phyloP scores from a whole-genome alignment of 2,113 vertebrate genomes.

The Climacteris rufus region DNA sequence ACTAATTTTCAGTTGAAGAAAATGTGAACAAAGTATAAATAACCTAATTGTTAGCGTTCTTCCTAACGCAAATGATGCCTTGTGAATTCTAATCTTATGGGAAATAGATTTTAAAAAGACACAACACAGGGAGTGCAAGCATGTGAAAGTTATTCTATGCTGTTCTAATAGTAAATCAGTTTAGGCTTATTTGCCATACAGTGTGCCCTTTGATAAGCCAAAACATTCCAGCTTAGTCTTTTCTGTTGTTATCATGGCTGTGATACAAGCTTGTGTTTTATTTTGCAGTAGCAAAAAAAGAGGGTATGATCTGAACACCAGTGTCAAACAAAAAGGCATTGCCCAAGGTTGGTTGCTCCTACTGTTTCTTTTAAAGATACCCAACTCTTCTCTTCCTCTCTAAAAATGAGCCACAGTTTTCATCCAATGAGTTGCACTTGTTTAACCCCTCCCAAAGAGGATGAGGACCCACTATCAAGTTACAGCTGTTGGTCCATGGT shows the following conservation, averaged over 20 bases:
- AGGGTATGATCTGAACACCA: not conserved
- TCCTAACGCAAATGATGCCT: not conserved
- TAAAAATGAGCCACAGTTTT: not conserved
- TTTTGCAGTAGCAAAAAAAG: not conserved
- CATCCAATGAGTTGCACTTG: not conserved
- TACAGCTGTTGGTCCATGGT: not conserved
- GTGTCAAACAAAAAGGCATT: not conserved
- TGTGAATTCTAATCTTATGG: not conserved
- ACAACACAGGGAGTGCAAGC: not conserved
- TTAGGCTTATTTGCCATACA: not conserved
- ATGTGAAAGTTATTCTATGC: not conserved
- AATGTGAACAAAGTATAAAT: not conserved
- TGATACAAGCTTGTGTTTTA: not conserved
- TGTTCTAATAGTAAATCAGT: not conserved
- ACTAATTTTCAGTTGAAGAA: not conserved
- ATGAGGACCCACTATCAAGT: not conserved
- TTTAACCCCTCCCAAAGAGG: not conserved
- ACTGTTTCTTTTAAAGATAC: not conserved
- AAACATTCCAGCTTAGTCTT: not conserved
- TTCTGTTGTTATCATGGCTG: not conserved
- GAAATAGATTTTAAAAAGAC: not conserved
- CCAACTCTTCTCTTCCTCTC: not conserved
- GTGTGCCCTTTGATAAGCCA: not conserved
- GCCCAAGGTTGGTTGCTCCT: not conserved
- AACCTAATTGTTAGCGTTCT: not conserved